Conservation (phyloP, 1,140 invertebrate species). For the Idris sp. region DNA sequence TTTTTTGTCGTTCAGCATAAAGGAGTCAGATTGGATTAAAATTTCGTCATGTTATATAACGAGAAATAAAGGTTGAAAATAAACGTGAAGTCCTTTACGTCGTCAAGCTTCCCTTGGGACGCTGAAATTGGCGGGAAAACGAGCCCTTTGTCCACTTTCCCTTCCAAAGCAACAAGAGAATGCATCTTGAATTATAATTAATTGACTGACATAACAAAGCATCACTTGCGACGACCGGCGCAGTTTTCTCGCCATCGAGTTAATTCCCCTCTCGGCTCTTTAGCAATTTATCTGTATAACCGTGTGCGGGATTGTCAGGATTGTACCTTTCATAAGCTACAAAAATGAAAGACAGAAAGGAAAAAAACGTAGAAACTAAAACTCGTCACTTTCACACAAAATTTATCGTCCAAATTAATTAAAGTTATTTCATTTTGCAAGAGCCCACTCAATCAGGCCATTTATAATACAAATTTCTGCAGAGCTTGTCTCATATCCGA, state of each 20-base stretch:
- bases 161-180: constrained; percentile 53
- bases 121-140: constrained; percentile 37
- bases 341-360: constrained; percentile 2
- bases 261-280: constrained; percentile 40
- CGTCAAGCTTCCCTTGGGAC: constrained; percentile 40
- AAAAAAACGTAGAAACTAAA: not conserved
- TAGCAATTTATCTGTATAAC: constrained; percentile 48
- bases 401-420: constrained; percentile 52
- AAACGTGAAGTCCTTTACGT: constrained; percentile 37
- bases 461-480: constrained; percentile 34
- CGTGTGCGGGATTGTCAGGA: constrained; percentile 20
- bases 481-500: constrained; percentile 17
- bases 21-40: constrained; percentile 47
- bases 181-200: constrained; percentile 69
- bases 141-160: constrained; percentile 55
- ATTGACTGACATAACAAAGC: constrained; percentile 65
- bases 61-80: constrained; percentile 44
- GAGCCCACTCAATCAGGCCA: constrained; percentile 21
- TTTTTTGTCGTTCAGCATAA: constrained; percentile 31
- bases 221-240: constrained; percentile 42
- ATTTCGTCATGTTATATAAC: constrained; percentile 47
- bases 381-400: constrained; percentile 16
- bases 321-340: constrained; percentile 31
- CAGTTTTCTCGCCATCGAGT: constrained; percentile 50
- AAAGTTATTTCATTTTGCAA: constrained; percentile 30